Base-by-base conservation (phyloP, 1,140 invertebrate genomes). In the Megalopta genalis region DNA sequence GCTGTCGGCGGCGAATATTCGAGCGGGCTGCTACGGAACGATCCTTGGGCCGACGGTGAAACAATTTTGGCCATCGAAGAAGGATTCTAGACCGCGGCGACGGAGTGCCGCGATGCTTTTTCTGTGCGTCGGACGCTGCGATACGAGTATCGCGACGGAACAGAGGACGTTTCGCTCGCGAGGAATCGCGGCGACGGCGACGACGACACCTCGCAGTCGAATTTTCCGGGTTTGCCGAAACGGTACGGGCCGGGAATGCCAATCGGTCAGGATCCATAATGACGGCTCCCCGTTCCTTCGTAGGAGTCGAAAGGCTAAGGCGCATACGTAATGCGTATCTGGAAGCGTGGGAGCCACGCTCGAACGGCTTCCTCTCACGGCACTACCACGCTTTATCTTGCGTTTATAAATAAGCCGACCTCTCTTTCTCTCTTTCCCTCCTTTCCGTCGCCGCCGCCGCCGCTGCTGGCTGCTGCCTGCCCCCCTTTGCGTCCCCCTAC, bases 321-420 rank as follows among this genome's bases (percentile, higher is more conserved):
- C 69, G 77, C 63, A 73, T 66, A 80, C 77, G 77, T 80, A 80
- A 80, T 25, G 63, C 77, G 76, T 73, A 73, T 73, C 62, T 78
- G 60, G 76, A 74, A 74, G 77, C 77, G 77, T 80, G 77, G 77
- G 77, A 80, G 77, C 77, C 69, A 73, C 64, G 77, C 70, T 80
- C 70, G 52, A 80, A 80, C 77, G 75, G 83, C 81, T 83, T 85
- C 83, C 83, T 83, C 82, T 81, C 68, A 63, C 71, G 69, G 69
- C 68, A 68, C 62, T 63, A 42, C 60, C 49, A 63, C 62, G 70
- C 63, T 80, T 80, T 80, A 80, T 80, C 77, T 79, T n/a, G 76
- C 80, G 74, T 72, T 79, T 75, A 69, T 73, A 82, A 74, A 82
- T 78, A 84, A 82, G 72, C 57, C 42, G n/a, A 64, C 59, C 73